phyloP scores from a whole-genome alignment of 2,888 invertebrate genomes.

The Eulithis testata region DNA sequence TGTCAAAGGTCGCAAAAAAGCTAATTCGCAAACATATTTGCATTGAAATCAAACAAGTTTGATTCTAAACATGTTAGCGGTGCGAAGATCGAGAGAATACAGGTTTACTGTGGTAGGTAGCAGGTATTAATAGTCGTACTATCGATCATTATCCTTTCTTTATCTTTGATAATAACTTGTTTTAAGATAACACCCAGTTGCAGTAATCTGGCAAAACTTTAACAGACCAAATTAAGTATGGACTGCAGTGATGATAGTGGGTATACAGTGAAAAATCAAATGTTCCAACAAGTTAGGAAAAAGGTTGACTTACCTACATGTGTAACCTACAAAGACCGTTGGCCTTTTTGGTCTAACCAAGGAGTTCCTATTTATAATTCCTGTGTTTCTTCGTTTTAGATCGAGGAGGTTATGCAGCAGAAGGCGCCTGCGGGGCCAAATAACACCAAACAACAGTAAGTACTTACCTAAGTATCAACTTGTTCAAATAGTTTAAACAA shows the following conservation, averaged over 20 bases:
- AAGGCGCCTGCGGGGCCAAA: slow-evolving; percentile 80
- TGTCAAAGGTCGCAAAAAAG: slow-evolving; percentile 17
- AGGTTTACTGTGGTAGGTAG: slow-evolving; percentile 67
- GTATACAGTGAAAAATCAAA: slow-evolving; percentile 13
- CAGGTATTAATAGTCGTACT: not conserved
- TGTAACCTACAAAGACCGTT: not conserved
- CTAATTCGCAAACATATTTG: slow-evolving; percentile 23
- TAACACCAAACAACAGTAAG: slow-evolving; percentile 70
- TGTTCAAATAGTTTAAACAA: too few relatives aligned
- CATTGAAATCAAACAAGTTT: slow-evolving; percentile 9
- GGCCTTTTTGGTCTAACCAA: not conserved
- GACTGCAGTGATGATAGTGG: slow-evolving; percentile 38
- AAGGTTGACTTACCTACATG: slow-evolving; percentile 10
- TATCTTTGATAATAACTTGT: slow-evolving; percentile 25
- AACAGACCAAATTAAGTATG: slow-evolving; percentile 33
- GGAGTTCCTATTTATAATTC: not conserved
- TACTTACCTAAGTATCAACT: slow-evolving; percentile 23
- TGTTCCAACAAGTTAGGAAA: slow-evolving; percentile 22
- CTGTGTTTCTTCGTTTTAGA: slow-evolving; percentile 56
- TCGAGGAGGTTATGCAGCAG: slow-evolving; percentile 83
- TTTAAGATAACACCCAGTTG: slow-evolving; percentile 31
- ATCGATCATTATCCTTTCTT: slow-evolving; percentile 25
- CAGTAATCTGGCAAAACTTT: slow-evolving; percentile 26
- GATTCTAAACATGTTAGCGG: slow-evolving; percentile 57
- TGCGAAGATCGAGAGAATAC: slow-evolving; percentile 66